Evolutionary conservation across 23 tunicate genomes (phyloP), one percentile per base, ranked within the genome.

Genomic region (Oikopleura albicans): DNA sequence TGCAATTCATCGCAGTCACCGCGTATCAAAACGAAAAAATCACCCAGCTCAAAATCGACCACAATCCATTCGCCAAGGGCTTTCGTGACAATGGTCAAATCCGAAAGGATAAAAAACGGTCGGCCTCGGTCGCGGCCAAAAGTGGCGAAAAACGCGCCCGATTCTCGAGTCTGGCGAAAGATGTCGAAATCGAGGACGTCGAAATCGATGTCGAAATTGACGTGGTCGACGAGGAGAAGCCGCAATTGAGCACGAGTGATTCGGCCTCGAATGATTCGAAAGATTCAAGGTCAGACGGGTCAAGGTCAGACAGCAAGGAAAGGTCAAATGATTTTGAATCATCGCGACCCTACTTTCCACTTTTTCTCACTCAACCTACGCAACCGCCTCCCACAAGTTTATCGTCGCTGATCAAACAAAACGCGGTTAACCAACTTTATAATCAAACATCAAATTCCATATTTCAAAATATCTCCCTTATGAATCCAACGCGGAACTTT

Each of bases 11-110:
- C 37, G 79, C 79, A 31, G 79, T 71, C 79, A 71, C 79, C 31
- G 79, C 79, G 27, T 71, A 71, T n/a, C 79, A 71, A 71, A 71
- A 71, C 79, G 79, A 71, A 29, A 16, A 91, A 91, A 95, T 95
- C 56, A 95, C 99, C 29, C 91, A 95, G 75, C 83, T 95, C 84
- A 95, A 95, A 84, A 95, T 95, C 84, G 97, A 95, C 88, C 96
- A 95, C 90, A 95, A 95, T 79, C 99, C 99, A 36, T 95, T 95
- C 41, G 99, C 99, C n/a, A 95, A 95, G 85, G 99, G 99, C 34
- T 95, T 95, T 40, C 86, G 99, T 0, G 99, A 95, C 66, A 85
- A 95, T 0, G 99, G 99, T 71, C 79, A 71, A 16, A 29, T 29
- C 37, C 79, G 79, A 34, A 71, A 71, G 79, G 79, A 71, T 29